Percentiles rank a stretch among this genome's conserved stretches.
Evolutionary conservation across 2,797 vertebrate genomes (phyloP).

Genomic region (Stomatorhinus walkeri): DNA sequence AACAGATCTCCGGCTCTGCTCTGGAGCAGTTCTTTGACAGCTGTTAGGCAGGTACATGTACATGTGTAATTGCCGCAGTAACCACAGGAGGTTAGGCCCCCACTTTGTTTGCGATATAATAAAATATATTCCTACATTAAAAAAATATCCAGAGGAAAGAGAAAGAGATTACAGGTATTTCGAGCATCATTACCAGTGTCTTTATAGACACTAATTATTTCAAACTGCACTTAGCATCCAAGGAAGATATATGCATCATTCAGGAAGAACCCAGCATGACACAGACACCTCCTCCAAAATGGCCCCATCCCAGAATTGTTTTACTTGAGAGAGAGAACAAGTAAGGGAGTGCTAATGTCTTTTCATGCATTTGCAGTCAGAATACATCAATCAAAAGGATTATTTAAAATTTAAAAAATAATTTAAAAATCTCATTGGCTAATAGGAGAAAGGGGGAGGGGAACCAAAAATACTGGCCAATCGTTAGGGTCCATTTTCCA

Average conservation of each 20-base stretch:
- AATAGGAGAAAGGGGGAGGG: neutral
- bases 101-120: neutral
- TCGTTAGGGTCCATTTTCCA: neutral
- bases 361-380: neutral
- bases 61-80: neutral
- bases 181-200: conserved; percentile 13
- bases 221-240: conserved; percentile 54
- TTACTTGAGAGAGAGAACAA: neutral
- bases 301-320: neutral
- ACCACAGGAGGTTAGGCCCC: neutral
- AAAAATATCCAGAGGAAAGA: neutral
- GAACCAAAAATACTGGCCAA: neutral
- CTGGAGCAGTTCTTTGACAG: neutral
- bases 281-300: neutral
- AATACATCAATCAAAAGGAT: neutral
- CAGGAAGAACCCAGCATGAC: conserved; percentile 24
- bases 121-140: neutral
- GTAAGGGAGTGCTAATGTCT: neutral
- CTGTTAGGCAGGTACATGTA: neutral
- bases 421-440: neutral
- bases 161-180: neutral
- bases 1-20: neutral
- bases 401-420: neutral
- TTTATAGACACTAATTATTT: conserved; percentile 46
- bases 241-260: conserved; percentile 48